Evolutionary conservation across 2,797 vertebrate genomes (phyloP).

Genomic region (Anguilla marmorata): DNA sequence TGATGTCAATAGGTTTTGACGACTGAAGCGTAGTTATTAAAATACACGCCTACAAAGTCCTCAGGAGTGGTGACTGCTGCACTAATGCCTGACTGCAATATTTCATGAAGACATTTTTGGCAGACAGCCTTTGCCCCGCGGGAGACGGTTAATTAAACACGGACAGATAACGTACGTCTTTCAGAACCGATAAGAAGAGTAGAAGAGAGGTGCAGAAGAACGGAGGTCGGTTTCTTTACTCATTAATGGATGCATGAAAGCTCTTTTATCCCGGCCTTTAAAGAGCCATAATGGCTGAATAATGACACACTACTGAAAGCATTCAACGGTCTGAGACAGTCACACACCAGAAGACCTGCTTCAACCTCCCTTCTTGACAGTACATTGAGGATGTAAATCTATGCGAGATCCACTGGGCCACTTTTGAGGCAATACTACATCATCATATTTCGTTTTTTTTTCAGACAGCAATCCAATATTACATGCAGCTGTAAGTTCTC

Average conservation of each 20-base stretch:
- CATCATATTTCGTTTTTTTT: not conserved
- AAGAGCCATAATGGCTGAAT: slow-evolving; percentile 27
- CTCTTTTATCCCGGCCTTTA: slow-evolving; percentile 7
- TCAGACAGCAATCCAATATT: not conserved
- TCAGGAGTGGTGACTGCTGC: not conserved
- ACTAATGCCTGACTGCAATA: not conserved
- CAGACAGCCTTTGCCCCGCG: not conserved
- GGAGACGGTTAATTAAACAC: not conserved
- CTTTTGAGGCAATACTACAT: not conserved
- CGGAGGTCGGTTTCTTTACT: slow-evolving; percentile 17
- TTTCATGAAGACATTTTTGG: slow-evolving; percentile 1
- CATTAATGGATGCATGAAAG: slow-evolving; percentile 30
- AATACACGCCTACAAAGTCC: not conserved
- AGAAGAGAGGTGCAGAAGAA: not conserved
- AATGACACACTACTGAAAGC: slow-evolving; percentile 20
- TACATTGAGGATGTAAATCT: not conserved
- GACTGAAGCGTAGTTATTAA: not conserved
- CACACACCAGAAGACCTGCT: not conserved
- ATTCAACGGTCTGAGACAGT: slow-evolving; percentile 17
- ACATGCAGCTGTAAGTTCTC: not conserved
- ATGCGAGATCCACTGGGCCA: not conserved
- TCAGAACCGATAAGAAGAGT: not conserved
- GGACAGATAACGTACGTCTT: not conserved
- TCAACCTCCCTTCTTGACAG: not conserved
- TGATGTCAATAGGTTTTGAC: not conserved